Percentiles rank a stretch among this genome's conserved stretches.
Evolutionary conservation across 2,113 vertebrate species (phyloP).

Genomic region (Archocentrus centrarchus): DNA sequence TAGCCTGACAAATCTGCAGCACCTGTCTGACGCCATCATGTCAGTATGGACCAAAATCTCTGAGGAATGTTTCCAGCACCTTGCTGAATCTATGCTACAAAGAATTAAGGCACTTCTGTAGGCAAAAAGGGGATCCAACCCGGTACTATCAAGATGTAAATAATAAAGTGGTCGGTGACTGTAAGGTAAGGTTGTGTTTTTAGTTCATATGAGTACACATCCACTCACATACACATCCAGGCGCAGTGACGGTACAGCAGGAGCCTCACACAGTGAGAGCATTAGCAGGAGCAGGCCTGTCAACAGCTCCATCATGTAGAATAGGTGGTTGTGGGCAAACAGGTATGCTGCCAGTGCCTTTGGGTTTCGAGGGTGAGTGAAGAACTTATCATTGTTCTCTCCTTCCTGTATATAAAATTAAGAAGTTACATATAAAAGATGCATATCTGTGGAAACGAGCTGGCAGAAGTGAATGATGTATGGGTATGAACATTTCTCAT

Average conservation of each 20-base stretch:
- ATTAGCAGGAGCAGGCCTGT: conserved; percentile 91
- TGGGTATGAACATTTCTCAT: neutral
- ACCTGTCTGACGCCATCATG: neutral
- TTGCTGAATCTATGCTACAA: neutral
- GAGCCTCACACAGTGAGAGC: conserved; percentile 95
- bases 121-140: neutral
- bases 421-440: neutral
- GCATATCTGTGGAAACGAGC: neutral
- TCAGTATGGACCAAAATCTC: neutral
- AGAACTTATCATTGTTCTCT: conserved; percentile 98
- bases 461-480: too few relatives aligned
- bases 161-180: neutral
- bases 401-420: conserved; percentile 87
- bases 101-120: neutral
- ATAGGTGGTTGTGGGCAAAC: conserved; percentile 96
- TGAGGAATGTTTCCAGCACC: neutral
- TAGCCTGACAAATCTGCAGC: neutral
- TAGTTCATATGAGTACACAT: neutral
- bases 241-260: conserved; percentile 91
- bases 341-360: conserved; percentile 94
- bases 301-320: conserved; percentile 97
- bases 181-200: neutral
- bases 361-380: conserved; percentile 93
- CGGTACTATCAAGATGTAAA: neutral
- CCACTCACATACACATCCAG: conserved; percentile 92